Percentiles rank a stretch among this genome's conserved stretches.
Evolutionary conservation across 2,797 vertebrate genomes (phyloP).

Genomic region (Rhincodon typus): DNA sequence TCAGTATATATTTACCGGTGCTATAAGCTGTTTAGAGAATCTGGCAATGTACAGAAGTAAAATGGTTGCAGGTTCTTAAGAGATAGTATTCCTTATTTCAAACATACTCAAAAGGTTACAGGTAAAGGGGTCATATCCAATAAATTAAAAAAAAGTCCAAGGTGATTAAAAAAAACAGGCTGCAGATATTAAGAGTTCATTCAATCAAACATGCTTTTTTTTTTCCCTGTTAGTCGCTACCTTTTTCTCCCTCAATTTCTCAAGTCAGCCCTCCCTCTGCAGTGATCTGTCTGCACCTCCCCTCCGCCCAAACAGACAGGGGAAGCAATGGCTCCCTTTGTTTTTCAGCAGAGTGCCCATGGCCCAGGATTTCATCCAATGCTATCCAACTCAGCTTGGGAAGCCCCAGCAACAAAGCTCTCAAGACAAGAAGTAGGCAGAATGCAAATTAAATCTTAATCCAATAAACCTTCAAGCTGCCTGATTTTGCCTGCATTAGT

Average conservation of each 20-base stretch:
- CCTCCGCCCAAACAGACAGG: neutral
- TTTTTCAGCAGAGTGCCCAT: neutral
- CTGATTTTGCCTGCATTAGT: neutral
- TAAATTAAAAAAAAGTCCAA: neutral
- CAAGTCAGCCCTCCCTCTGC: neutral
- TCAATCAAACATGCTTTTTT: neutral
- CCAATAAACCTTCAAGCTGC: neutral
- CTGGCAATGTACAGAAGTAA: neutral
- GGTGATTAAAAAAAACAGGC: neutral
- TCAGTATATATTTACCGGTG: neutral
- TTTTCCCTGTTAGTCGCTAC: neutral
- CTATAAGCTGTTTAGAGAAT: neutral
- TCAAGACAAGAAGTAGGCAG: neutral
- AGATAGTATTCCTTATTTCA: neutral
- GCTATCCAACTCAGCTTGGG: neutral
- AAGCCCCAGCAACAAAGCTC: neutral
- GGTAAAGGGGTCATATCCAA: neutral
- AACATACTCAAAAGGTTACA: neutral
- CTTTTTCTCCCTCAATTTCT: neutral
- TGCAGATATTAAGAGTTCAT: neutral
- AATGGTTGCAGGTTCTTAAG: neutral
- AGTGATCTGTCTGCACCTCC: neutral
- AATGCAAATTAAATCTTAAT: neutral
- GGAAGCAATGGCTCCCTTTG: neutral
- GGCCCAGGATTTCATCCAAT: neutral